Base-by-base conservation (phyloP, 2,888 invertebrate species). In the Metopia argyrocephala region DNA sequence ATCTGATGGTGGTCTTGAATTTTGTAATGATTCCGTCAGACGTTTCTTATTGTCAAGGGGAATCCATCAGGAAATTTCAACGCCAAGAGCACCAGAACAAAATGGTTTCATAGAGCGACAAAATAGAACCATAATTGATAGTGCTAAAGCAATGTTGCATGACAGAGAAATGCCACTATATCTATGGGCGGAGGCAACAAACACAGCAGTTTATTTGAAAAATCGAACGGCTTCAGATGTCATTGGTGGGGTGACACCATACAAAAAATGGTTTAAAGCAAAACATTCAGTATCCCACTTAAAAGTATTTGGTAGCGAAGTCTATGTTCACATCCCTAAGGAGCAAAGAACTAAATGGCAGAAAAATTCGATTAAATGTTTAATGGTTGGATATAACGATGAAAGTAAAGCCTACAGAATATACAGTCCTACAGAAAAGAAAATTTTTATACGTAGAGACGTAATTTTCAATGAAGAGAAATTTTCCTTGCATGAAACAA, bases 271-370 rank as follows among this genome's bases (percentile, higher is more conserved):
- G 78, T 71, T 52, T 54, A 45, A 38, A 2, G n/a, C 12, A 20
- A 78, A 61, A 61, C 74, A 65, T 2, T 65, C 59, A 59, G 74
- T 59, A 21, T 27, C 31, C 45, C 74, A 75, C 31, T 15, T 71
- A 3, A 23, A 61, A 20, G 50, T 78, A 21, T 78, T 78, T 61
- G 71, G 71, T 18, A 48, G 73, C n/a, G 56, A 71, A 0, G 62
- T 27, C 7, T 65, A 57, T n/a, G 28, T 59, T 12, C 59, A 65
- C 27, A 59, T 70, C 15, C 65, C 79, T 4, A 79, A 79, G 61
- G 76, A 82, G 54, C 64, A 79, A 15, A 59, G 79, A 9, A 75
- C 76, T n/a, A 82, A 82, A 69, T 82, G 78, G 78, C 73, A 82
- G 23, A 66, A 62, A 50, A 83, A 82, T 48, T 81, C 50, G n/a